phyloP scores from a whole-genome alignment of 30 jellyfish, hydroid and myxozoan genomes.

The Hydractinia symbiolongicarpus region DNA sequence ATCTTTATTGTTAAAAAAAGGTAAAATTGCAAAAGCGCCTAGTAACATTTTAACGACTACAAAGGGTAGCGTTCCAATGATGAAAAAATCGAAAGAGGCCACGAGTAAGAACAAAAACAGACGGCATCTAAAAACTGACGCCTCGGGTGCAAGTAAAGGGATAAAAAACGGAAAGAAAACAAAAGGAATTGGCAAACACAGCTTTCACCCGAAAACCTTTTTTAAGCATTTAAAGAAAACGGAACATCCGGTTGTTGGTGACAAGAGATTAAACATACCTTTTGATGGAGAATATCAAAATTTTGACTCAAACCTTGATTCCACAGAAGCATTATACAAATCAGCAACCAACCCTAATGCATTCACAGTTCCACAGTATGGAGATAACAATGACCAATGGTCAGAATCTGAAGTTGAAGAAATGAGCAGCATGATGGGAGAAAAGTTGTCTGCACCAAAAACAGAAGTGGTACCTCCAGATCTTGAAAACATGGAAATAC shows the following conservation, averaged over 20 bases:
- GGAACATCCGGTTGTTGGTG: background rate
- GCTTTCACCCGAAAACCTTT: too few relatives aligned
- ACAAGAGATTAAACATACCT: background rate
- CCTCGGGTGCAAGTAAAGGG: background rate
- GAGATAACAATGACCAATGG: conserved; percentile 8
- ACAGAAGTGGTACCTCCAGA: too few relatives aligned
- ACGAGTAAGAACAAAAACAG: background rate
- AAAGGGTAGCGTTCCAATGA: background rate
- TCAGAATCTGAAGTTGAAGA: background rate
- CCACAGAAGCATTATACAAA: background rate
- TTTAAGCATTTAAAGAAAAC: background rate
- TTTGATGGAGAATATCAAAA: background rate
- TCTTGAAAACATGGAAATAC: too few relatives aligned
- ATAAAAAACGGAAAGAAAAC: background rate
- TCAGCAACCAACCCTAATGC: background rate
- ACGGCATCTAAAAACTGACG: background rate
- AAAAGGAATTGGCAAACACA: background rate
- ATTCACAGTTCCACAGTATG: background rate
- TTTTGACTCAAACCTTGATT: background rate
- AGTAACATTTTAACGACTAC: background rate
- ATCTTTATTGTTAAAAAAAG: background rate
- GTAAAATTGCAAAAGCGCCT: conserved; percentile 1
- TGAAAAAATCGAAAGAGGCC: background rate
- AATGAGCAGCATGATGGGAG: background rate
- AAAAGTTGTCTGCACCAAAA: too few relatives aligned